Evolutionary conservation across 92 coral and sea anemone genomes (phyloP).

Genomic region (Porites cylindrica): DNA sequence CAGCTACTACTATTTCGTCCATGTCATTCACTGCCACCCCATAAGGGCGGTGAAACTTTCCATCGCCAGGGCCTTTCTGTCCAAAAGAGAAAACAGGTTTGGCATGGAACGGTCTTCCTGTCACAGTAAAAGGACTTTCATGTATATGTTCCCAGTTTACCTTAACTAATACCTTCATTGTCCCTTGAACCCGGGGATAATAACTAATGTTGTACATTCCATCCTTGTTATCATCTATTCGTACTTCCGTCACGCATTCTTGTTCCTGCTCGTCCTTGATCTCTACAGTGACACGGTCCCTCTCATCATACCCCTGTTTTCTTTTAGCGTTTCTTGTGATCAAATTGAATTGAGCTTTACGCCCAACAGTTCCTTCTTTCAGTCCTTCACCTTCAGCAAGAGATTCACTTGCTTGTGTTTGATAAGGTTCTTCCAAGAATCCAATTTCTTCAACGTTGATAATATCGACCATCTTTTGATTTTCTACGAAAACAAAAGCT

Average conservation of each 20-base stretch:
- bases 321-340: not conserved
- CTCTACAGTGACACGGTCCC: not conserved
- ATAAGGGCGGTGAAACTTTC: not conserved
- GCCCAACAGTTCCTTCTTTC: not conserved
- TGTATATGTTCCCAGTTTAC: constrained; percentile 2
- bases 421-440: not conserved
- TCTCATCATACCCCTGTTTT: not conserved
- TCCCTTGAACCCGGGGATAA: constrained; percentile 3
- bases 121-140: not conserved
- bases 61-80: not conserved
- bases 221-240: not conserved
- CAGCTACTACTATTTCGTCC: constrained; percentile 11
- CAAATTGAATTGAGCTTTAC: not conserved
- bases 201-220: constrained; percentile 6
- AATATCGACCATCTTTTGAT: not conserved
- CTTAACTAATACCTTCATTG: not conserved
- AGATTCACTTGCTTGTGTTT: not conserved
- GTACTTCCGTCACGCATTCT: not conserved
- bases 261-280: not conserved
- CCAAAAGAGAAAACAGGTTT: constrained; percentile 5
- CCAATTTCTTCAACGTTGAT: not conserved
- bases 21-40: constrained; percentile 3
- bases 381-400: constrained; percentile 10
- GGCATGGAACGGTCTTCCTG: not conserved
- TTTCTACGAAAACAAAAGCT: not conserved